Percentiles rank a stretch among this genome's conserved stretches.
Evolutionary conservation across 2,113 vertebrate genomes (phyloP).

Genomic region (Pithys albifrons): DNA sequence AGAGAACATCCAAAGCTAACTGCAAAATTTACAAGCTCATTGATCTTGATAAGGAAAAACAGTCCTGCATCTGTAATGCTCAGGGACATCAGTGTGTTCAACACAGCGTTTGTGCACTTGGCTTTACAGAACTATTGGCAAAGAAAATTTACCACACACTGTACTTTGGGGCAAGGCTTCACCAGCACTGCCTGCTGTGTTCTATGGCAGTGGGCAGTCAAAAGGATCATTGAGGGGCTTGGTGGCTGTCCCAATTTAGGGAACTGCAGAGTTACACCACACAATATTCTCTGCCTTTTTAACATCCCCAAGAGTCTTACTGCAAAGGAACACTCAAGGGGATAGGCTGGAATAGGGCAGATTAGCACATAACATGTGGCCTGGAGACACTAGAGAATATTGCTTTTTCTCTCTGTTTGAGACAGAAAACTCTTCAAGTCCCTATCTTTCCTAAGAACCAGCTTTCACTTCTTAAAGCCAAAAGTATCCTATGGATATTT

Average conservation of each 20-base stretch:
- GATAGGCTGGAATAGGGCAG: background rate
- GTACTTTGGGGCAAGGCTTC: background rate
- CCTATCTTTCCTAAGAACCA: background rate
- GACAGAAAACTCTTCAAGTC: background rate
- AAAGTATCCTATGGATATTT: background rate
- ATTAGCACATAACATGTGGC: background rate
- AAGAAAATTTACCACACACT: background rate
- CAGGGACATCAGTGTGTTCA: background rate
- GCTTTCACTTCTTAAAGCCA: background rate
- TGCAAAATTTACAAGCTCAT: background rate
- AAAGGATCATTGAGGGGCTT: background rate
- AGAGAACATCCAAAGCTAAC: background rate
- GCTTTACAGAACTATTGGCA: background rate
- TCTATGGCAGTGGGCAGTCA: background rate
- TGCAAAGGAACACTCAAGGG: background rate
- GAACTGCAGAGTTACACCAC: background rate
- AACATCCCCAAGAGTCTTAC: background rate
- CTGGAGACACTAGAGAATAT: background rate
- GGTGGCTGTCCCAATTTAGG: background rate
- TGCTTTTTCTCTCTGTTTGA: background rate
- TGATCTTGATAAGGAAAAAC: background rate
- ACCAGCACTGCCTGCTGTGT: fast-evolving
- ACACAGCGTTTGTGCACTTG: background rate
- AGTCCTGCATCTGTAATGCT: background rate
- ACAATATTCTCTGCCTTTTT: background rate